A percentile compares a stretch with the other conserved stretches of the same genome.
These are phyloP conservation scores for Epizoanthus fatuus DNA, from an alignment of 92 coral and sea anemone genomes.

Conservation along the genomic window DNA sequence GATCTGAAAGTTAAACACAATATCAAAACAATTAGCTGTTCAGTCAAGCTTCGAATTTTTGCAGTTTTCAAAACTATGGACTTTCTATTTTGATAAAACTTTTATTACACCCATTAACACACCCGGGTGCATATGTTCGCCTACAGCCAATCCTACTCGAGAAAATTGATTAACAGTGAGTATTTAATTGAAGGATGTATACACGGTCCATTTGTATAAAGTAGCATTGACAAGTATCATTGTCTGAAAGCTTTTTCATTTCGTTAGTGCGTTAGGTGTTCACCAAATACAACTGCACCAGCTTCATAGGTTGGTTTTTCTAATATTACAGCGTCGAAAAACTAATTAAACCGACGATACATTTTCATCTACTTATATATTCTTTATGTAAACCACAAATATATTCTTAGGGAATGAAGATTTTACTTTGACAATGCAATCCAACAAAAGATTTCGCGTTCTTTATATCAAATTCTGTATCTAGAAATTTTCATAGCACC, in stretches of 20 bases:
- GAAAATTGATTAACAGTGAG: slow-evolving; percentile 55
- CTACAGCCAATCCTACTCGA: slow-evolving; percentile 27
- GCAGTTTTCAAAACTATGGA: slow-evolving; percentile 29
- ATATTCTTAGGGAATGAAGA: slow-evolving; percentile 22
- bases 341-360: slow-evolving; percentile 5
- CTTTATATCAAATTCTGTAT: slow-evolving; percentile 34
- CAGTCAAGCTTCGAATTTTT: slow-evolving; percentile 36
- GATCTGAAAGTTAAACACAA: slow-evolving; percentile 32
- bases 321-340: slow-evolving; percentile 9
- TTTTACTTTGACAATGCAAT: slow-evolving; percentile 60
- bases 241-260: slow-evolving; percentile 60
- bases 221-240: slow-evolving; percentile 52
- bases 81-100: slow-evolving; percentile 36
- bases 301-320: neutral
- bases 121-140: slow-evolving; percentile 42
- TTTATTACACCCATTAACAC: slow-evolving; percentile 60
- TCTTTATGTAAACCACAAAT: slow-evolving; percentile 33
- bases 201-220: slow-evolving; percentile 56
- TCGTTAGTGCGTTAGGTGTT: slow-evolving; percentile 9
- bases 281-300: neutral
- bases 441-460: slow-evolving; percentile 53
- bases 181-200: slow-evolving; percentile 54
- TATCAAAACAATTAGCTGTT: slow-evolving; percentile 32
- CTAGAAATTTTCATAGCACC: slow-evolving; percentile 1
- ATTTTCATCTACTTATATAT: slow-evolving; percentile 23